Base-by-base conservation (phyloP, 2,797 vertebrate genomes). In the Silurus lanzhouensis region DNA sequence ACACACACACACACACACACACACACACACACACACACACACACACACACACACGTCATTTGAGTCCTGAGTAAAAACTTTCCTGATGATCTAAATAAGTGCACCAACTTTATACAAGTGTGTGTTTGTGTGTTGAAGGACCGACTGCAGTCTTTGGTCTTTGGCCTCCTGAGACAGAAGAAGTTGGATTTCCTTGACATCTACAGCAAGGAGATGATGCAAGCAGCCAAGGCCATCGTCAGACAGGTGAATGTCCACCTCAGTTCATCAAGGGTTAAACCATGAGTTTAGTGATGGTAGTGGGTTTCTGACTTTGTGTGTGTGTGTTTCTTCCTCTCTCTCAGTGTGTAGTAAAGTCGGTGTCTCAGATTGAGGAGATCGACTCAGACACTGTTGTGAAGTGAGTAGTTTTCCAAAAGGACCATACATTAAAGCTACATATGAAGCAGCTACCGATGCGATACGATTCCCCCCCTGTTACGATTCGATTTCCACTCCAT, bases 111-210 rank as follows among this genome's bases (percentile, higher is more conserved):
- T 38, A 38, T 38, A 38, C 38, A 38, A 5, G 3, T 38, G 92
- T 89, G 38, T 83, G 25, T 84, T 72, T 74, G 60, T 76, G 25
- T 85, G 20, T 27, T 22, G 19, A 27, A 99, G 98, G 98, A 99
- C 92, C 96, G 97, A 87, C 93, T 99, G 87, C 92, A 98, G 84
- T 99, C 97, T 5, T 92, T 99, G 91, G 96, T 99, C 81, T 99
- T 99, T 89, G 98, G 98, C 48, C 95, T 99, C 90, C 90, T 99
- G 91, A 96, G 97, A 86, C 97, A 99, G 94, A 96, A 96, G 92
- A 99, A 99, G 91, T 94, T 99, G 92, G 97, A 97, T 94, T 99
- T 99, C 93, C 95, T 98, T 94, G 97, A 99, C 89, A 97, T 98
- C 91, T 99, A 99, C 93, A 95, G 95, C 38, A 96, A 98, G 61